Evolutionary conservation across 2,113 vertebrate species (phyloP).

Genomic region (Stictonetta naevosa): DNA sequence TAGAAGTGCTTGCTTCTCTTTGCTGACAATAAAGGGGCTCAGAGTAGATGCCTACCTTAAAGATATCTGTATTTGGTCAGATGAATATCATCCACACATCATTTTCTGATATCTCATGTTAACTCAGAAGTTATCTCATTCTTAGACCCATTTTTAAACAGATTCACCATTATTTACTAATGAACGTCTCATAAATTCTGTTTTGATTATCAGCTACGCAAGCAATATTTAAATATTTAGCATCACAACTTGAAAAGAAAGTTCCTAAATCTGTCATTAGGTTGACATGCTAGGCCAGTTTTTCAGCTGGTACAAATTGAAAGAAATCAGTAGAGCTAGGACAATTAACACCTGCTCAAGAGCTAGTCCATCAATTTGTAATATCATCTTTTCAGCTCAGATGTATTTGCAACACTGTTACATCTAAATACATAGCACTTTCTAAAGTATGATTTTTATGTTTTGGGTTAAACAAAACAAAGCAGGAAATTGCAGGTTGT

Average conservation of each 20-base stretch:
- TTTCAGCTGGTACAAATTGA: constrained; percentile 38
- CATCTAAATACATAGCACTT: neutral
- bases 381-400: neutral
- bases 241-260: neutral
- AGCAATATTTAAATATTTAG: neutral
- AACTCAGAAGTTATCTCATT: neutral
- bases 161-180: neutral
- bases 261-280: neutral
- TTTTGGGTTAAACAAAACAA: neutral
- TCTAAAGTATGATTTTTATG: neutral
- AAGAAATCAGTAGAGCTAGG: constrained; percentile 27
- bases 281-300: neutral
- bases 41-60: constrained; percentile 4
- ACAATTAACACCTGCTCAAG: constrained; percentile 45
- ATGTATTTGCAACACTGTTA: neutral
- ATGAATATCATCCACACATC: constrained; percentile 17
- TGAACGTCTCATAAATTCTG: neutral
- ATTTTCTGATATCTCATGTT: neutral
- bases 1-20: constrained; percentile 31
- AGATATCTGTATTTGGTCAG: neutral
- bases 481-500: neutral
- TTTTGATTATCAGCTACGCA: neutral
- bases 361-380: neutral
- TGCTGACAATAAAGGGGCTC: neutral
- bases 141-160: neutral